A percentile compares a stretch with the other conserved stretches of the same genome.
Evolutionary conservation across 2,797 vertebrate species (phyloP).

Genomic region (Anguilla pacifica): DNA sequence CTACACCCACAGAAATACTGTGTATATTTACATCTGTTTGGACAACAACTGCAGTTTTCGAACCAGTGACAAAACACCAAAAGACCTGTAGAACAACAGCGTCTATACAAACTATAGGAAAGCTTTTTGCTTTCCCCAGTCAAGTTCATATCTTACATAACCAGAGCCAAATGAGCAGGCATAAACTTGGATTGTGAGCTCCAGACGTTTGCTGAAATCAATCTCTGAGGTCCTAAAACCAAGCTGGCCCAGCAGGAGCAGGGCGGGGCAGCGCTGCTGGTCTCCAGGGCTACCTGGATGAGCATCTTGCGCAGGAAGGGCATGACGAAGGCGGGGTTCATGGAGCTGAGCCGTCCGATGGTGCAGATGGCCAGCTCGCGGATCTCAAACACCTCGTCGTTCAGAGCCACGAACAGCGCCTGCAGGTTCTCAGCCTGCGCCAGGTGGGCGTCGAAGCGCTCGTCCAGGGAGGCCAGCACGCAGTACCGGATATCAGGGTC

Average conservation of each 20-base stretch:
- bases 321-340: conserved; percentile 99
- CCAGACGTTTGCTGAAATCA: no score
- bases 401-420: conserved; percentile 94
- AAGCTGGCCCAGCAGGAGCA: neutral
- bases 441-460: conserved; percentile 94
- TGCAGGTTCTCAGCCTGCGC: conserved; percentile 97
- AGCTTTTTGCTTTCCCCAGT: neutral
- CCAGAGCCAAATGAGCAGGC: no score
- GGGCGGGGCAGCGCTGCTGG: neutral
- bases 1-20: neutral
- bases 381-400: conserved; percentile 98
- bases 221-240: no score
- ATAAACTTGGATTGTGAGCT: no score
- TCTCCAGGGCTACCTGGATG: conserved; percentile 82
- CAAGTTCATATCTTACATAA: no score
- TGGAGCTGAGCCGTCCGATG: conserved; percentile 95
- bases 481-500: conserved; percentile 98
- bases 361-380: conserved; percentile 97
- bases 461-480: conserved; percentile 93
- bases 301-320: conserved; percentile 98
- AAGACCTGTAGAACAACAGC: neutral
- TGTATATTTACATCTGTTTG: neutral
- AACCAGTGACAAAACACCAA: neutral
- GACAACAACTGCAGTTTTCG: neutral
- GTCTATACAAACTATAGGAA: neutral